Base-by-base conservation (phyloP, 2,797 vertebrate species). In the Schizothorax lantsangensis region DNA sequence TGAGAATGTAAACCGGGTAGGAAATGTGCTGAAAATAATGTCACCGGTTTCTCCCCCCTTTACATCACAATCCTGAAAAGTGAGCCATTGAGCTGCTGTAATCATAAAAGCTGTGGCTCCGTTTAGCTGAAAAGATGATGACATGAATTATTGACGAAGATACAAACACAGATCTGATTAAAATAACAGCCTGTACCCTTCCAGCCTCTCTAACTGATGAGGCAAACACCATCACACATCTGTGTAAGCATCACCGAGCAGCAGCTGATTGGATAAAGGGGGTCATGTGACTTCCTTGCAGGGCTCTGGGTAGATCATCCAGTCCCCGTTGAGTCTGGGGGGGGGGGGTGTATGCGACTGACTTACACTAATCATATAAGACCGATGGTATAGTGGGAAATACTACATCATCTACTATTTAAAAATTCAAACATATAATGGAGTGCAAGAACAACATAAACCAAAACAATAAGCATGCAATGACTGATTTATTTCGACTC, bases 231-330 rank as follows among this genome's bases (percentile, higher is more conserved):
- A 71, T 15, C 79, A 69, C 83, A 86, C 26, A 86, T 64, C 84
- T 87, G 84, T 6, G 5, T 69, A 21, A 78, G 83, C 80, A 81
- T 81, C 26, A 40, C 40, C 6, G 14, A 75, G 54, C 72, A 52
- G 43, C 14, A 3, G 12, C 84, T 77, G 86, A 89, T 86, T 89
- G 87, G 88, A 81, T 62, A 21, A 87, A 6, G 40, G 3, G 5
- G 40, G 80, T 88, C 90, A 92, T 83, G 88, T 92, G 91, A 90
- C 87, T 74, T 68, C 23, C 69, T 86, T 36, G 62, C 78, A 82
- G 64, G 45, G 68, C 80, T 85, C 47, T 49, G 64, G 52, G 88
- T 91, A 89, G 88, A 88, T 91, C 88, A 88, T 84, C 79, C 73
- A 89, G 77, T 83, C 83, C 62, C 86, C 57, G 81, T 57, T 26